These are phyloP conservation scores for Arizona elegans DNA, from an alignment of 2,113 vertebrate species.

Conservation along the genomic window DNA sequence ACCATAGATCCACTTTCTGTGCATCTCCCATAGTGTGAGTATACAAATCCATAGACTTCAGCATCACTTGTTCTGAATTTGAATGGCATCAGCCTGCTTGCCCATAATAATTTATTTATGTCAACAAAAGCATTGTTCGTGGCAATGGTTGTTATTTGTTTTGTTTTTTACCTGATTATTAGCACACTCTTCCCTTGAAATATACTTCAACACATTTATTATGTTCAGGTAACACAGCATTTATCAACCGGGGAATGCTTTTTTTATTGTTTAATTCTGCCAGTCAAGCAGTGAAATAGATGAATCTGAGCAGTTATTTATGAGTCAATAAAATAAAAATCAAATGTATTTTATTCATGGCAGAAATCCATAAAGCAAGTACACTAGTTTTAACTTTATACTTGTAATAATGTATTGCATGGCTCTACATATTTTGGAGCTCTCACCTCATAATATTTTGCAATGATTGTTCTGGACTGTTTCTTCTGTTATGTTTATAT, in stretches of 20 bases:
- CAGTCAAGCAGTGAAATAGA: not conserved
- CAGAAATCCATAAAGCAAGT: not conserved
- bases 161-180: not conserved
- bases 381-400: not conserved
- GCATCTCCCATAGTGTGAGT: not conserved
- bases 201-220: not conserved
- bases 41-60: not conserved
- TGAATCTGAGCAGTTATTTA: not conserved
- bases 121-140: slow-evolving; percentile 5
- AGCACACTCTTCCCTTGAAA: slow-evolving; percentile 4
- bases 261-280: not conserved
- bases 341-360: not conserved
- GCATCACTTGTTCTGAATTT: not conserved
- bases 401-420: not conserved
- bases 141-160: not conserved
- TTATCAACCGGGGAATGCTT: slow-evolving; percentile 2
- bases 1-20: not conserved
- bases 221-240: not conserved
- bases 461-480: not conserved
- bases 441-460: not conserved
- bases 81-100: not conserved
- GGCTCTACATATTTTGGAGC: not conserved
- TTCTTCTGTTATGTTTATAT: not conserved
- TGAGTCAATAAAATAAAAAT: not conserved
- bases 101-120: not conserved